Percentiles rank a stretch among this genome's conserved stretches.
Evolutionary conservation across 2,888 invertebrate species (phyloP).

Genomic region (Pogonocherus hispidulus): DNA sequence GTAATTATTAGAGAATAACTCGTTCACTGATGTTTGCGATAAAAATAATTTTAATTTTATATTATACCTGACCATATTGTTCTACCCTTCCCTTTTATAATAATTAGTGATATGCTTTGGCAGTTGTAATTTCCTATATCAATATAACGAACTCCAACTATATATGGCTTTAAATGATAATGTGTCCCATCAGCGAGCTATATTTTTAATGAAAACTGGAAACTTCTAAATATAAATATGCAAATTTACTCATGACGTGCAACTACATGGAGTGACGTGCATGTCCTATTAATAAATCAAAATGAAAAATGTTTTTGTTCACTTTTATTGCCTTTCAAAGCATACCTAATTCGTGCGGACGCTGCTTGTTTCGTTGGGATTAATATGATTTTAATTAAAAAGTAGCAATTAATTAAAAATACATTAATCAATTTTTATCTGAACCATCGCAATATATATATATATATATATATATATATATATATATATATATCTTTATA

Average conservation of each 20-base stretch:
- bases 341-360: not conserved
- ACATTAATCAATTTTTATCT: too few species aligned
- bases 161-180: not conserved
- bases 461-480: too few species aligned
- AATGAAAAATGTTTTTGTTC: constrained; percentile 18
- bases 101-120: not conserved
- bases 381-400: constrained; percentile 10
- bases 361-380: not conserved
- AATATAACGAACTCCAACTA: not conserved
- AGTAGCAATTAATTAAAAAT: not conserved
- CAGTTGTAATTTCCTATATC: not conserved
- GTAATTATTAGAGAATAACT: too few species aligned
- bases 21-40: too few species aligned
- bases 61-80: too few species aligned
- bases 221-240: constrained; percentile 26
- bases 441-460: too few species aligned
- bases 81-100: not conserved
- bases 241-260: constrained; percentile 15
- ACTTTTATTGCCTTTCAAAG: not conserved
- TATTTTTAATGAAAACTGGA: constrained; percentile 25
- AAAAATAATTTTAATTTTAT: too few species aligned
- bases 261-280: constrained; percentile 12
- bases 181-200: not conserved
- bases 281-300: constrained; percentile 22
- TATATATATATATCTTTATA: too few species aligned